Evolutionary conservation across 1,140 invertebrate genomes (phyloP).

Genomic region (Elymnias hypermnestra): DNA sequence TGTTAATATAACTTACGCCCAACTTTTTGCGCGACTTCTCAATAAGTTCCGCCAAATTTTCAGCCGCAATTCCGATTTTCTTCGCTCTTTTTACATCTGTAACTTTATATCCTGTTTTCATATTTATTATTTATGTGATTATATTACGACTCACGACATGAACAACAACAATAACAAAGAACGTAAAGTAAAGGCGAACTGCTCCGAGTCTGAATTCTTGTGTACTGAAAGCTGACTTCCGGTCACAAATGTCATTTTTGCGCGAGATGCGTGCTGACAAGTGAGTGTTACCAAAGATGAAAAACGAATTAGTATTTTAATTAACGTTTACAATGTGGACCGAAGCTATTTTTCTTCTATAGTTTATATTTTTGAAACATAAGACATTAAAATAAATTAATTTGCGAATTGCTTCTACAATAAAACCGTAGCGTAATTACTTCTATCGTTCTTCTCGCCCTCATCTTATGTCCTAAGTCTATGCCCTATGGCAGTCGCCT

Average conservation of each 20-base stretch:
- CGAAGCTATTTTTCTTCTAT: no score
- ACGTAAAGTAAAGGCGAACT: slow-evolving; percentile 6
- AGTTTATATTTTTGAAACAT: no score
- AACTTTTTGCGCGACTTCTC: slow-evolving; percentile 81
- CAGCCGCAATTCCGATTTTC: slow-evolving; percentile 82
- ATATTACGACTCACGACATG: not conserved
- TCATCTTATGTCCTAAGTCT: no score
- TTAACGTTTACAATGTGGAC: no score
- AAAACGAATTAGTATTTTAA: not conserved
- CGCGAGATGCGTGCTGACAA: slow-evolving; percentile 7
- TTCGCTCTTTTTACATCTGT: slow-evolving; percentile 79
- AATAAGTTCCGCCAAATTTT: slow-evolving; percentile 78
- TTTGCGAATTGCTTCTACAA: no score
- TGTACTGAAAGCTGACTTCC: slow-evolving; percentile 11
- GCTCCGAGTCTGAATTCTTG: not conserved
- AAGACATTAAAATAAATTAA: no score
- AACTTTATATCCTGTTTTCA: slow-evolving; percentile 84
- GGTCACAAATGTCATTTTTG: slow-evolving; percentile 12
- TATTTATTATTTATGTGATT: slow-evolving; percentile 26
- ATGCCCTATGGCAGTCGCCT: no score
- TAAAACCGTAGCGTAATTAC: no score
- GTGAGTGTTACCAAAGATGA: not conserved
- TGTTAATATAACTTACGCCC: slow-evolving; percentile 76
- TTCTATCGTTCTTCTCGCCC: no score
- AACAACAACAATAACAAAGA: slow-evolving; percentile 34